phyloP scores from a whole-genome alignment of 2,797 vertebrate genomes.

The Gymnocypris eckloni region DNA sequence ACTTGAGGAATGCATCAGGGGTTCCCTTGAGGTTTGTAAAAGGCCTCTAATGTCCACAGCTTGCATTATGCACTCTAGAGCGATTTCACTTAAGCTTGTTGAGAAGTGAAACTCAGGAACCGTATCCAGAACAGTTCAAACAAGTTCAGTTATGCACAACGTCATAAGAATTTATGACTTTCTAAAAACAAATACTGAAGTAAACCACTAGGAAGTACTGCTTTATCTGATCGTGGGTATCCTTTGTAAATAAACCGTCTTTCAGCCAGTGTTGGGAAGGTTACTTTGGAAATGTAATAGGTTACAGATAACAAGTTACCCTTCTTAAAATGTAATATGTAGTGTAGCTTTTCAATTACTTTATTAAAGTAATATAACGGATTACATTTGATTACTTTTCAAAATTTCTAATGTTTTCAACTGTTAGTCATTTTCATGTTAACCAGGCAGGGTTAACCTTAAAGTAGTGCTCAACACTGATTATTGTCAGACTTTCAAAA shows the following conservation, averaged over 20 bases:
- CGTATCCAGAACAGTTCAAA: constrained; percentile 33
- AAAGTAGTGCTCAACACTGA: too few relatives aligned
- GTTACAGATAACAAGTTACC: too few relatives aligned
- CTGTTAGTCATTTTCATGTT: too few relatives aligned
- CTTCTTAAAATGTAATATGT: too few relatives aligned
- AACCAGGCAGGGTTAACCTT: too few relatives aligned
- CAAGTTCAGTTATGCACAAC: constrained; percentile 5
- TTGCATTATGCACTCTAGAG: constrained; percentile 21
- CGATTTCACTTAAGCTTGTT: constrained; percentile 43
- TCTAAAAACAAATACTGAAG: background rate
- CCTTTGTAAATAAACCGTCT: background rate
- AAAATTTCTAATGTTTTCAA: too few relatives aligned
- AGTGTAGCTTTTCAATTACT: too few relatives aligned
- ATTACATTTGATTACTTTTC: too few relatives aligned
- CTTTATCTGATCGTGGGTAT: background rate
- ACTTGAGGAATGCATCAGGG: constrained; percentile 35
- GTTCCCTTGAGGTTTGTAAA: constrained; percentile 42
- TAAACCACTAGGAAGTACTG: background rate
- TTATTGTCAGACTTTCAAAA: too few relatives aligned
- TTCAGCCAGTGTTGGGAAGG: too few relatives aligned
- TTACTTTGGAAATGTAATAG: too few relatives aligned
- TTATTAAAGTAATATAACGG: too few relatives aligned
- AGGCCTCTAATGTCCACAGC: constrained; percentile 35
- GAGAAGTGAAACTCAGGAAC: constrained; percentile 32
- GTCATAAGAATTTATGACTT: background rate